Conservation (phyloP, 2,888 invertebrate genomes). For the Cosmia pyralina region DNA sequence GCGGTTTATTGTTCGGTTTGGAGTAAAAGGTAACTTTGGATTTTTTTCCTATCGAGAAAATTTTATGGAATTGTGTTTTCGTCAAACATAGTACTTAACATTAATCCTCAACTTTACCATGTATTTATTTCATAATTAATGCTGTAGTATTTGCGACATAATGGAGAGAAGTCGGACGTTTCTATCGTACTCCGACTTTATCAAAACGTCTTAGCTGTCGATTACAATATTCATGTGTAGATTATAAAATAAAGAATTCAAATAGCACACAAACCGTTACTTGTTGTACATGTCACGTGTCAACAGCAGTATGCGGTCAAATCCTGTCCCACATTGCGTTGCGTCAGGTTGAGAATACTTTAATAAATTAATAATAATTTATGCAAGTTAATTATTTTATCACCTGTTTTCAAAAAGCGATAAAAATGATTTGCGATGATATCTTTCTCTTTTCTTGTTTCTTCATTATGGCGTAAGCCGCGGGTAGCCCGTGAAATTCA, state of each 20-base stretch:
- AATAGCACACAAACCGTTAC: slow-evolving; percentile 22
- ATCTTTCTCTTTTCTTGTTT: background rate
- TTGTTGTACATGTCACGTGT: background rate
- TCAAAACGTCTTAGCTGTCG: background rate
- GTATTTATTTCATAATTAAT: too few species aligned
- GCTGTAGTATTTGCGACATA: too few species aligned
- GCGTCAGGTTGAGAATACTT: slow-evolving; percentile 16
- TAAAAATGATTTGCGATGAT: background rate
- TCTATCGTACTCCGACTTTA: background rate
- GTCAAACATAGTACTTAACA: too few species aligned
- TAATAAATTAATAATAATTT: slow-evolving; percentile 12
- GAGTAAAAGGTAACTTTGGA: too few species aligned
- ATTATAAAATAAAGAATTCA: slow-evolving; percentile 24
- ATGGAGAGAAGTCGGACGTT: slow-evolving; percentile 3
- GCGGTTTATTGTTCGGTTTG: too few species aligned
- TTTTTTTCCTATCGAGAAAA: too few species aligned
- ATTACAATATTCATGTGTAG: slow-evolving; percentile 4
- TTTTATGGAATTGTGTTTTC: too few species aligned
- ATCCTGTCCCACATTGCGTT: slow-evolving; percentile 40
- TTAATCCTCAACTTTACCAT: too few species aligned
- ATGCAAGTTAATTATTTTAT: slow-evolving; percentile 13
- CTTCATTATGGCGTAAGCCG: too few species aligned
- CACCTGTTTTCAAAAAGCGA: background rate
- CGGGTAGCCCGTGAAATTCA: too few species aligned
- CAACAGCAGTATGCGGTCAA: slow-evolving; percentile 22